Percentiles rank a stretch among this genome's conserved stretches.
phyloP scores from a whole-genome alignment of 2,797 vertebrate genomes.

The Hyperoplus lanceolatus region DNA sequence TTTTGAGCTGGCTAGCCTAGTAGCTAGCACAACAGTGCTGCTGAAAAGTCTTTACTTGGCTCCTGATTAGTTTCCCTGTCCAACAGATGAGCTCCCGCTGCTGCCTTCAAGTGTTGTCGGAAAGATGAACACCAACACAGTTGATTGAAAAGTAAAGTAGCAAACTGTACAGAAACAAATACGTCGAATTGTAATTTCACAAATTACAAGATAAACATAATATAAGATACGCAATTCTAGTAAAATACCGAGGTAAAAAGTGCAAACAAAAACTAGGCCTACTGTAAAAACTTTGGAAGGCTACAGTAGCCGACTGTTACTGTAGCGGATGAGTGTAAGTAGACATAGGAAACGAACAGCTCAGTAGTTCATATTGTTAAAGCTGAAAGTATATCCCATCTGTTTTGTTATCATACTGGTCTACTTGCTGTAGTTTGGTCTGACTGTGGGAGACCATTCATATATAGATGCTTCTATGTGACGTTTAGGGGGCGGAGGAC shows the following conservation, averaged over 20 bases:
- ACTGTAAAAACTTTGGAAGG: not conserved
- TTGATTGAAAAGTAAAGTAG: not conserved
- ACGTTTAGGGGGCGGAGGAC: slow-evolving; percentile 56
- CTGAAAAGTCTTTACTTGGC: slow-evolving; percentile 76
- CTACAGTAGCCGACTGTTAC: accelerated
- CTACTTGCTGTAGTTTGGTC: too few relatives aligned
- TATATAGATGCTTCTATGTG: slow-evolving; percentile 36
- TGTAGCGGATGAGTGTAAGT: too few relatives aligned
- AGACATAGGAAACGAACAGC: not conserved
- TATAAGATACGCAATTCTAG: not conserved
- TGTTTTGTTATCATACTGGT: too few relatives aligned
- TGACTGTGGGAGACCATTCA: not conserved
- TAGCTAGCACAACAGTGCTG: slow-evolving; percentile 49
- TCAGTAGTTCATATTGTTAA: not conserved
- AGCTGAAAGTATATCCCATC: not conserved
- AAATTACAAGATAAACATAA: not conserved
- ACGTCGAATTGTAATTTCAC: too few relatives aligned
- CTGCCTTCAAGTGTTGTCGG: slow-evolving; percentile 59
- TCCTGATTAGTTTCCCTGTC: slow-evolving; percentile 81
- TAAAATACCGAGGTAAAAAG: not conserved
- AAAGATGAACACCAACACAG: not conserved
- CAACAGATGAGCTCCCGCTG: slow-evolving; percentile 82
- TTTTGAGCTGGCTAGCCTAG: slow-evolving; percentile 46
- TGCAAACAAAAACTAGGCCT: too few relatives aligned
- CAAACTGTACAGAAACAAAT: not conserved